Evolutionary conservation across 2,888 invertebrate species (phyloP).

Genomic region (Aspidiotus destructor): DNA sequence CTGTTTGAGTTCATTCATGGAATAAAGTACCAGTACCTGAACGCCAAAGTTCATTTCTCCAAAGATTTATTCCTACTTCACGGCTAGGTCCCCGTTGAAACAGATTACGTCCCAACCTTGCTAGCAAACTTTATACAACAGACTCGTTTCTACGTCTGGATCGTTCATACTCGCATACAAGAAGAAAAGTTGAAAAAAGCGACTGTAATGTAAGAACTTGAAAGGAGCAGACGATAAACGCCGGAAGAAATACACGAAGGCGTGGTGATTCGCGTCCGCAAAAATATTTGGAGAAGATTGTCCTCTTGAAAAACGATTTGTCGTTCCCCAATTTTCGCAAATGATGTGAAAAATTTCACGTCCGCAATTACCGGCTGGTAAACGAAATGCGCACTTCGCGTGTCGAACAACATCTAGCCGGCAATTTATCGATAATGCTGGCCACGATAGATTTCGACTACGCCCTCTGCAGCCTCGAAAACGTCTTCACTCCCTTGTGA

Average conservation of each 20-base stretch:
- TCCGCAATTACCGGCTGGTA: conserved; percentile 18
- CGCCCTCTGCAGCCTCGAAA: conserved; percentile 21
- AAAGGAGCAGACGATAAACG: conserved; percentile 1
- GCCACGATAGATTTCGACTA: conserved; percentile 17
- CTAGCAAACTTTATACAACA: no score
- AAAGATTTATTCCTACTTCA: no score
- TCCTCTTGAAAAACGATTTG: background rate
- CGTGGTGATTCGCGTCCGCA: conserved; percentile 11
- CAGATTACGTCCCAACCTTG: no score
- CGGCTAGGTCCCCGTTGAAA: no score
- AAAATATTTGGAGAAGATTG: conserved; percentile 3
- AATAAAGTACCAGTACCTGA: no score
- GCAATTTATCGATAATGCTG: conserved; percentile 27
- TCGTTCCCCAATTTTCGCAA: background rate
- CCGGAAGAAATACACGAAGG: conserved; percentile 23
- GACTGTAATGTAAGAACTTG: no score
- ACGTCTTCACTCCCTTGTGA: background rate
- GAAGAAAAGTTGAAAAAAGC: no score
- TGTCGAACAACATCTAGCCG: conserved; percentile 22
- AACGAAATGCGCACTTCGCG: conserved; percentile 13
- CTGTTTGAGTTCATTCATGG: no score
- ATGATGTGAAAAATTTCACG: conserved; percentile 7
- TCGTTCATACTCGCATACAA: no score
- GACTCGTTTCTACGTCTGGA: no score
- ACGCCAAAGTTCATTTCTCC: no score